Evolutionary conservation across 2,888 invertebrate species (phyloP).

Genomic region (Pachycephus smyrnensis): DNA sequence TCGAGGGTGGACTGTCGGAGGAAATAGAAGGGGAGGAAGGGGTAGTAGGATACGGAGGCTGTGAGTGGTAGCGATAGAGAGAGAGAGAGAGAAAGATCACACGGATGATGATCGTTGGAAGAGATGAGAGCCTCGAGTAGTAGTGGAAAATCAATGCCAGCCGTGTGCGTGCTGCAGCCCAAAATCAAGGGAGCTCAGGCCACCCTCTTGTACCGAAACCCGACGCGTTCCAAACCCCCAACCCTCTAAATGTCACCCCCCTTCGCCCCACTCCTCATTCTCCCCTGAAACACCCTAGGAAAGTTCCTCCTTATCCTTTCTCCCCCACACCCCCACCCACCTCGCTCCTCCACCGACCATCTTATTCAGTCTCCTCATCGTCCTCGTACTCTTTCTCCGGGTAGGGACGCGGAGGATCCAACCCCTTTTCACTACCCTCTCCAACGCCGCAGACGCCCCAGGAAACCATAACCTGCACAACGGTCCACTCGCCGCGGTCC

Average conservation of each 20-base stretch:
- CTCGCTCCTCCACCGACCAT: neutral
- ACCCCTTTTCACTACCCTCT: conserved; percentile 10
- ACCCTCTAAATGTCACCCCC: conserved; percentile 14
- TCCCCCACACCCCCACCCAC: no score
- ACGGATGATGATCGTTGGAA: neutral
- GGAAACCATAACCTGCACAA: conserved; percentile 62
- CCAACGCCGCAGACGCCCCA: conserved; percentile 35
- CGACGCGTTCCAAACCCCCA: conserved; percentile 16
- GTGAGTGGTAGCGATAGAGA: conserved; percentile 18
- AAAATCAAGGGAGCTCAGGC: conserved; percentile 44
- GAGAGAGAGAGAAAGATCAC: conserved; percentile 1
- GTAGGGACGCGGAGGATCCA: conserved; percentile 15
- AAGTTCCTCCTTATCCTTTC: no score
- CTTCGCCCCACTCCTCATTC: neutral
- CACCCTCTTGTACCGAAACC: conserved; percentile 27
- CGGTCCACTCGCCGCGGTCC: conserved; percentile 29
- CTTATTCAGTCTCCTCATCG: neutral
- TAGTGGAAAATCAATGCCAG: conserved; percentile 60
- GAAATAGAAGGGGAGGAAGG: conserved; percentile 35
- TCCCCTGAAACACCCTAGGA: no score
- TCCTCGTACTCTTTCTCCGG: conserved; percentile 1
- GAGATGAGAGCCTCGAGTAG: neutral
- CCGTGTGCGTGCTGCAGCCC: conserved; percentile 42
- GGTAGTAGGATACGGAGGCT: conserved; percentile 17
- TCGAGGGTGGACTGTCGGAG: conserved; percentile 31